These are phyloP conservation scores for Ectropis crepuscularia DNA, from an alignment of 2,888 invertebrate species.

Conservation along the genomic window DNA sequence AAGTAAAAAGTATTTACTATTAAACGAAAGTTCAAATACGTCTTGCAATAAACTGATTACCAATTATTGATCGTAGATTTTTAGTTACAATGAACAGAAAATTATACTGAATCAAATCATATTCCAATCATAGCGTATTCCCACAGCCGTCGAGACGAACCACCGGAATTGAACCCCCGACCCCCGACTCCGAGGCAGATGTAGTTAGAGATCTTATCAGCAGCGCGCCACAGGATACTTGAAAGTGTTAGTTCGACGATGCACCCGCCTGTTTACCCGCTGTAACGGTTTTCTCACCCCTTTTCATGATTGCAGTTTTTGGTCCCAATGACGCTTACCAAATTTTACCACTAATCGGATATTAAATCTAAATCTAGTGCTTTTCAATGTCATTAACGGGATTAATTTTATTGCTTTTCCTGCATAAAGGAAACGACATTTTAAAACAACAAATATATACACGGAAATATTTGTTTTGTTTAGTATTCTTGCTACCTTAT, in stretches of 20 bases:
- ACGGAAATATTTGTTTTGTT: no score
- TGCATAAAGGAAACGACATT: no score
- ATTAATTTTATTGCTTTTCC: no score
- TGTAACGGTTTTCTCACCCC: constrained; percentile 76
- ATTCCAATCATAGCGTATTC: constrained; percentile 74
- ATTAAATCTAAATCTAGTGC: no score
- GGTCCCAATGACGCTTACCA: neutral
- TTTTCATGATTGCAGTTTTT: constrained; percentile 42
- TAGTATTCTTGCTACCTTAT: no score
- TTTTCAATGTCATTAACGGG: no score
- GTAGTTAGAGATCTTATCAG: constrained; percentile 77
- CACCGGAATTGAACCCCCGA: constrained; percentile 75
- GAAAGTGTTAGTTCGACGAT: constrained; percentile 73
- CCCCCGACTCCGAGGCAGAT: constrained; percentile 71
- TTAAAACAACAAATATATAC: no score
- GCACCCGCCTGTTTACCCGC: constrained; percentile 68
- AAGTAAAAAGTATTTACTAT: no score
- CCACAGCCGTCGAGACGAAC: constrained; percentile 73
- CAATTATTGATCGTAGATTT: constrained; percentile 23
- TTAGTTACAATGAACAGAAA: constrained; percentile 46
- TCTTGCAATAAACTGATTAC: neutral
- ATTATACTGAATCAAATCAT: constrained; percentile 67
- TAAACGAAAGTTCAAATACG: no score
- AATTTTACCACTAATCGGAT: no score
- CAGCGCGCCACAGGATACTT: constrained; percentile 65